Percentiles rank a stretch among this genome's conserved stretches.
Evolutionary conservation across 2,888 invertebrate genomes (phyloP).

Genomic region (Globia sparganii): DNA sequence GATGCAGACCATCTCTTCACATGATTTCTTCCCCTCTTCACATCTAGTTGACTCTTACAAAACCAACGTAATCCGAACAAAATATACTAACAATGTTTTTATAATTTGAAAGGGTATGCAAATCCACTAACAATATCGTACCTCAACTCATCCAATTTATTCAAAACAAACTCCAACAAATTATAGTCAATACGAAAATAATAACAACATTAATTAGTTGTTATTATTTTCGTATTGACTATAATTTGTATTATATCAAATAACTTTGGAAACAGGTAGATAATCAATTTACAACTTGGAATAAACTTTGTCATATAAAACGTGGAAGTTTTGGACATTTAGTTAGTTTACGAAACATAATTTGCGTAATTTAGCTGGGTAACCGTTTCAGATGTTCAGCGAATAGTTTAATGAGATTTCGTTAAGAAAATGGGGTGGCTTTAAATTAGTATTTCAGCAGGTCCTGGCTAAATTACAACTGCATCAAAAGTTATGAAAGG

Average conservation of each 20-base stretch:
- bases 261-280: conserved; percentile 46
- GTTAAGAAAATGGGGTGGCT: neutral
- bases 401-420: conserved; percentile 1
- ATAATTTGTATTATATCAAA: conserved; percentile 43
- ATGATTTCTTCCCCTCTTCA: neutral
- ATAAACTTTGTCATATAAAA: conserved; percentile 41
- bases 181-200: conserved; percentile 51
- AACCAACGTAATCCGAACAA: neutral
- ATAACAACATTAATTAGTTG: conserved; percentile 51
- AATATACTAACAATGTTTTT: neutral
- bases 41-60: neutral
- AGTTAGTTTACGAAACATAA: conserved; percentile 33
- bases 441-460: neutral
- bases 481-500: too few species aligned
- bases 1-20: neutral
- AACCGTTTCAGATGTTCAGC: conserved; percentile 5
- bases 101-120: conserved; percentile 21
- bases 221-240: too few species aligned
- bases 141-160: conserved; percentile 21
- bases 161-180: conserved; percentile 44
- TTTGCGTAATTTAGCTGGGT: conserved; percentile 31
- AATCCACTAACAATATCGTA: conserved; percentile 21
- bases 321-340: conserved; percentile 21
- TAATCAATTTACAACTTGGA: conserved; percentile 51
- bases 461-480: neutral